Evolutionary conservation across 1,140 invertebrate genomes (phyloP).

Genomic region (Heliconius melpomene): DNA sequence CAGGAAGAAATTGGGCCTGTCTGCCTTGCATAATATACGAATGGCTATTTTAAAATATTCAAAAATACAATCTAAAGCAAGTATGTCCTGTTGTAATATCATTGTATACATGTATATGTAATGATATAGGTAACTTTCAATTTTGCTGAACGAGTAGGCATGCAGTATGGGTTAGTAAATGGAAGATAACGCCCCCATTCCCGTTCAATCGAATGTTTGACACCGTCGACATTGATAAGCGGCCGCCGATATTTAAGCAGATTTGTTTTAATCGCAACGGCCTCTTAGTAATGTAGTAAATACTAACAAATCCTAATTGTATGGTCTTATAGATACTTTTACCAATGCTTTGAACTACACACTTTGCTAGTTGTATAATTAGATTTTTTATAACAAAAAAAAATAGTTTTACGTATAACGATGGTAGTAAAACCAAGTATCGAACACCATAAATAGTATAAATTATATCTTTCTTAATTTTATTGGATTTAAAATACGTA

Average conservation of each 20-base stretch:
- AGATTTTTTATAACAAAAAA: not conserved
- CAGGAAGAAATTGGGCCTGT: too few species aligned
- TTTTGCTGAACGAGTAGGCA: not conserved
- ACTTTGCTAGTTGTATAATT: not conserved
- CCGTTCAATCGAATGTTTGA: conserved; percentile 25
- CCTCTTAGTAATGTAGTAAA: not conserved
- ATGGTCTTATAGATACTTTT: not conserved
- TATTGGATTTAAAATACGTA: too few species aligned
- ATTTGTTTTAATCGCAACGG: conserved; percentile 11
- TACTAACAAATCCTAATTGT: not conserved
- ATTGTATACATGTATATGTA: not conserved
- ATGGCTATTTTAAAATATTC: too few species aligned
- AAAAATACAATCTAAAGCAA: not conserved
- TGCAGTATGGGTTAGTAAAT: conserved; percentile 3
- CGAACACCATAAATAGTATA: not conserved
- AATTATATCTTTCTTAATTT: too few species aligned
- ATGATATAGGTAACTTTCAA: not conserved
- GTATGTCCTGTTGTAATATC: not conserved
- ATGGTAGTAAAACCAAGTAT: not conserved
- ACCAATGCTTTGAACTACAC: not conserved
- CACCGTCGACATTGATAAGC: conserved; percentile 26
- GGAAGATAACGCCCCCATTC: conserved; percentile 35
- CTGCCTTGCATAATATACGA: too few species aligned
- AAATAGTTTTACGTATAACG: not conserved
- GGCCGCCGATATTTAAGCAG: conserved; percentile 22